Evolutionary conservation across 1,140 invertebrate species (phyloP).

Genomic region (Drosophila tani): DNA sequence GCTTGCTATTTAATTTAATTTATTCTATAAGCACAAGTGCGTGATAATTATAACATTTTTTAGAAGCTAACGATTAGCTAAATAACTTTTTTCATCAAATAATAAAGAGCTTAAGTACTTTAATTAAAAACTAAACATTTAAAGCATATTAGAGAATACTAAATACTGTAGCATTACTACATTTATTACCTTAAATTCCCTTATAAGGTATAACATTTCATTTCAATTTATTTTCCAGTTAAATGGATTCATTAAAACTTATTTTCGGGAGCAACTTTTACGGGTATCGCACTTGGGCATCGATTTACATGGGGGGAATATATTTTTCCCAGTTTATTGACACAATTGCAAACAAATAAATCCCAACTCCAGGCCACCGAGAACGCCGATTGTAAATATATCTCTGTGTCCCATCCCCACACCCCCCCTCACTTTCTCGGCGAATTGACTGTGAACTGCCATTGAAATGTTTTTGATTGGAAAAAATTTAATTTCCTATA

Average conservation of each 20-base stretch:
- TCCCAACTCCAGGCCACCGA: constrained; percentile 38
- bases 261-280: constrained; percentile 21
- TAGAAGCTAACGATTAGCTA: background rate
- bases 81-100: too few relatives aligned
- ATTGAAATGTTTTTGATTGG: constrained; percentile 84
- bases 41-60: background rate
- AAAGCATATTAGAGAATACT: too few relatives aligned
- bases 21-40: background rate
- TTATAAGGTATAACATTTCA: background rate
- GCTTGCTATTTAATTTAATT: background rate
- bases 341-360: constrained; percentile 56
- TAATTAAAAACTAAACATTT: too few relatives aligned
- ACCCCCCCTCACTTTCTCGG: background rate
- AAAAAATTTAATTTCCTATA: constrained; percentile 85
- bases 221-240: constrained; percentile 14
- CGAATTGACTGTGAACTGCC: constrained; percentile 58
- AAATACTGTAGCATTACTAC: background rate
- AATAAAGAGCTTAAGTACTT: too few relatives aligned
- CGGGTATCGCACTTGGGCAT: constrained; percentile 4
- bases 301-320: background rate
- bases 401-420: constrained; percentile 22
- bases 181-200: background rate
- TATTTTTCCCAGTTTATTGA: constrained; percentile 55
- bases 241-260: constrained; percentile 15
- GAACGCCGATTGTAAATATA: constrained; percentile 48